Conservation (phyloP, 2,113 vertebrate species). For the Chitala chitala region DNA sequence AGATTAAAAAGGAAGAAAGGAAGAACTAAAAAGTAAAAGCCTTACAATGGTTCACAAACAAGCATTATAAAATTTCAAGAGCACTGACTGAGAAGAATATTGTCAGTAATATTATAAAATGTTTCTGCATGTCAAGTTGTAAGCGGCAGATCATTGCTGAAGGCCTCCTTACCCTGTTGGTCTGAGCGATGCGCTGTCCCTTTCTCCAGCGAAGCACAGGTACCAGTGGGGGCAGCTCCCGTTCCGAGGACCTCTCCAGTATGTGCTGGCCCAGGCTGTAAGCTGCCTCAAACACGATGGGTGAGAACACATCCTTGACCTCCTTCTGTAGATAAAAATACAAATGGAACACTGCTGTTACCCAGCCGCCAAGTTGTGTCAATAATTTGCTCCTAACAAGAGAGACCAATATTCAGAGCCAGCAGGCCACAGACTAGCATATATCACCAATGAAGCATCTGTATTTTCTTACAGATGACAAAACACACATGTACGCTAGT, state of each 20-base stretch:
- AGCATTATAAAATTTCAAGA: not conserved
- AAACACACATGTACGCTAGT: not conserved
- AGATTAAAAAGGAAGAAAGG: too few species aligned
- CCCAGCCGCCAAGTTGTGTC: not conserved
- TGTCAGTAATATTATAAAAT: not conserved
- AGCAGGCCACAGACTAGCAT: not conserved
- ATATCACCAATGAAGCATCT: not conserved
- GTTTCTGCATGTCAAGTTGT: not conserved
- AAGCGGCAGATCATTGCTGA: not conserved
- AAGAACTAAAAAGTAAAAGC: not conserved
- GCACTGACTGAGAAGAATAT: not conserved
- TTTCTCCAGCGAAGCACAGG: constrained; percentile 92
- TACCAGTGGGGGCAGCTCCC: constrained; percentile 74
- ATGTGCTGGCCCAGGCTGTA: constrained; percentile 78
- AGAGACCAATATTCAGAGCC: not conserved
- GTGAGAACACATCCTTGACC: constrained; percentile 87
- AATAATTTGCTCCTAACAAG: not conserved
- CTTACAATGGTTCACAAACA: not conserved
- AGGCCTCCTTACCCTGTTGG: constrained; percentile 76
- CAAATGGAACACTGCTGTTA: not conserved
- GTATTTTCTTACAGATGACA: not conserved
- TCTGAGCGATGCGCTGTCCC: constrained; percentile 81
- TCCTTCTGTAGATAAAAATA: constrained; percentile 72
- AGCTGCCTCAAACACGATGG: constrained; percentile 83
- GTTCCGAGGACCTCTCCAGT: constrained; percentile 53